Evolutionary conservation across 2,113 vertebrate genomes (phyloP).

Genomic region (Thymallus thymallus): DNA sequence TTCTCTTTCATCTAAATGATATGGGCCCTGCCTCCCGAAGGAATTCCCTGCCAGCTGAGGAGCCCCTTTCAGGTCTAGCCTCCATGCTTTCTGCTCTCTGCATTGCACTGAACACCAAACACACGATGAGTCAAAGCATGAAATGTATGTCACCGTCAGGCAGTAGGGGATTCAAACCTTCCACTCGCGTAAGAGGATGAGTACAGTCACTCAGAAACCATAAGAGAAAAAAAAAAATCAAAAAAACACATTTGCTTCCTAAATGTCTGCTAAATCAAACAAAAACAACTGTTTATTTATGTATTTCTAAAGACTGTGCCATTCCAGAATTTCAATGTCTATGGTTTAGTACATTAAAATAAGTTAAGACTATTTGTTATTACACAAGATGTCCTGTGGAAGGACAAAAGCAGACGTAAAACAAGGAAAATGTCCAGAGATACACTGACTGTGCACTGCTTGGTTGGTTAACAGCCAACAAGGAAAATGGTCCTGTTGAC

Average conservation of each 20-base stretch:
- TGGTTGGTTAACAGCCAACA: constrained; percentile 34
- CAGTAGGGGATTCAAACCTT: not conserved
- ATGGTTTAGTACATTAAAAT: constrained; percentile 6
- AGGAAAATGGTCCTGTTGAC: constrained; percentile 53
- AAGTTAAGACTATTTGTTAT: constrained; percentile 52
- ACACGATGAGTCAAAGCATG: constrained; percentile 6
- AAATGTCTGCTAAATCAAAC: too few species aligned
- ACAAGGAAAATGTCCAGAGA: constrained; percentile 40
- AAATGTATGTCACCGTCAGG: not conserved
- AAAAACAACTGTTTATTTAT: too few species aligned
- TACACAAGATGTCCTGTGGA: constrained; percentile 64
- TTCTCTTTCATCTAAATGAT: constrained; percentile 47
- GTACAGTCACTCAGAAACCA: constrained; percentile 14
- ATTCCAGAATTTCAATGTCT: not conserved
- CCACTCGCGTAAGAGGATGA: constrained; percentile 12
- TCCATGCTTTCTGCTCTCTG: constrained; percentile 21
- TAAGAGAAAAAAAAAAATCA: constrained; percentile 1
- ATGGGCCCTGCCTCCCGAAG: constrained; percentile 42
- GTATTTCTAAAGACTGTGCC: not conserved
- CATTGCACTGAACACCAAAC: constrained; percentile 35
- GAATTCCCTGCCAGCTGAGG: constrained; percentile 32
- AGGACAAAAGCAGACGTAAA: constrained; percentile 51
- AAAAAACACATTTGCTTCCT: not conserved
- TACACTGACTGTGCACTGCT: too few species aligned
- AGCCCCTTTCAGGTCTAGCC: constrained; percentile 22